Evolutionary conservation across 2,113 vertebrate species (phyloP).

Genomic region (Diadophis punctatus): DNA sequence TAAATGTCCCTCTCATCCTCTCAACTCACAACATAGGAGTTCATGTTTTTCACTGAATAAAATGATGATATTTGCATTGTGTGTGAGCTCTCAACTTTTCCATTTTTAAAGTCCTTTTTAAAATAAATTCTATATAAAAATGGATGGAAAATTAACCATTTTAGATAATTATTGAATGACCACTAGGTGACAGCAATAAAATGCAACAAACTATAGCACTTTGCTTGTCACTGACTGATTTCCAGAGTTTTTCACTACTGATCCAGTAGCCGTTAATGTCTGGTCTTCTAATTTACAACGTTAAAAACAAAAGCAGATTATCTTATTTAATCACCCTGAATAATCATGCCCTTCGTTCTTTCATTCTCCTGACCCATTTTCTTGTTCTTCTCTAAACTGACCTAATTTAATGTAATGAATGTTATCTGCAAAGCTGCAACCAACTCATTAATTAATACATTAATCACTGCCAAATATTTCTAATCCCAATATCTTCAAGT

Average conservation of each 20-base stretch:
- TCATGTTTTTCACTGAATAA: neutral
- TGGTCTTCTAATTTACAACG: neutral
- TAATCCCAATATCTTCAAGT: neutral
- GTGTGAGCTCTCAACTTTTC: neutral
- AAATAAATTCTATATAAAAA: neutral
- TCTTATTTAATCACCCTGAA: neutral
- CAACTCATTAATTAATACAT: slow-evolving; percentile 1
- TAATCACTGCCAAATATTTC: slow-evolving; percentile 1
- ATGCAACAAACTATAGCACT: neutral
- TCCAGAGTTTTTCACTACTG: neutral
- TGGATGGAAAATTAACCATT: neutral
- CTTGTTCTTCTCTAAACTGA: slow-evolving; percentile 1
- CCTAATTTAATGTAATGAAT: slow-evolving; percentile 13
- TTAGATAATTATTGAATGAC: neutral
- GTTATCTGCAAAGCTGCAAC: neutral
- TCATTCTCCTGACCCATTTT: slow-evolving; percentile 1
- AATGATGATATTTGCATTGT: neutral
- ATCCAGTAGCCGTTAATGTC: neutral
- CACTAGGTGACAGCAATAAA: neutral
- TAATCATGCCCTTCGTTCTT: neutral
- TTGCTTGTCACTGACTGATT: neutral
- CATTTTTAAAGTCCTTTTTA: neutral
- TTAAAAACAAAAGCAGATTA: slow-evolving; percentile 10
- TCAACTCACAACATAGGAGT: neutral
- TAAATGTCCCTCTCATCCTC: neutral